phyloP scores from a whole-genome alignment of 2,888 invertebrate genomes.

The Microctonus aethiopoides region DNA sequence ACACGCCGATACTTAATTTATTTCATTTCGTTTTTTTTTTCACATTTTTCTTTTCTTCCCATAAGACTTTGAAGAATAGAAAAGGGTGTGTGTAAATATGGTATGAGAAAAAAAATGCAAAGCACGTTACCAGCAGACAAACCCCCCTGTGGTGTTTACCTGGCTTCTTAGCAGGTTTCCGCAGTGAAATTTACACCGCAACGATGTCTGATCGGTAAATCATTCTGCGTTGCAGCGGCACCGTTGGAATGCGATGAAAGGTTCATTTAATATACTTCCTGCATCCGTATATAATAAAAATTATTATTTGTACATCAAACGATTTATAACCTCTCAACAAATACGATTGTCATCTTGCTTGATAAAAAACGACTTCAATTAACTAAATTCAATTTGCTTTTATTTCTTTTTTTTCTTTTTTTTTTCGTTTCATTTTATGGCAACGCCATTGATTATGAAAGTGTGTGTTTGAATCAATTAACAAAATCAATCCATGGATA shows the following conservation, averaged over 20 bases:
- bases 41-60: too few relatives aligned
- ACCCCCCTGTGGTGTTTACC: conserved; percentile 43
- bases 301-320: background rate
- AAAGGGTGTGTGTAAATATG: background rate
- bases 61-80: background rate
- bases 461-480: conserved; percentile 10
- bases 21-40: background rate
- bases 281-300: conserved; percentile 6
- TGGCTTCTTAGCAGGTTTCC: conserved; percentile 46
- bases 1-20: background rate
- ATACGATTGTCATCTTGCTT: conserved; percentile 8
- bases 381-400: background rate
- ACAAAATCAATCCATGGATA: conserved; percentile 34
- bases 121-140: conserved; percentile 32
- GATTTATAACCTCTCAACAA: conserved; percentile 17
- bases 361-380: conserved; percentile 12
- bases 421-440: background rate
- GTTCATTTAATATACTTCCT: conserved; percentile 13
- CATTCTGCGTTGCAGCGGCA: conserved; percentile 19
- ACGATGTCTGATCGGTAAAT: conserved; percentile 45
- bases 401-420: background rate
- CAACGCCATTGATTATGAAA: background rate
- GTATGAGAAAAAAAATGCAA: conserved; percentile 6
- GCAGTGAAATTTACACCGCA: conserved; percentile 43
- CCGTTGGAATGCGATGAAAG: conserved; percentile 17